Conservation (phyloP, 2,797 vertebrate genomes). For the Falco concolor region DNA sequence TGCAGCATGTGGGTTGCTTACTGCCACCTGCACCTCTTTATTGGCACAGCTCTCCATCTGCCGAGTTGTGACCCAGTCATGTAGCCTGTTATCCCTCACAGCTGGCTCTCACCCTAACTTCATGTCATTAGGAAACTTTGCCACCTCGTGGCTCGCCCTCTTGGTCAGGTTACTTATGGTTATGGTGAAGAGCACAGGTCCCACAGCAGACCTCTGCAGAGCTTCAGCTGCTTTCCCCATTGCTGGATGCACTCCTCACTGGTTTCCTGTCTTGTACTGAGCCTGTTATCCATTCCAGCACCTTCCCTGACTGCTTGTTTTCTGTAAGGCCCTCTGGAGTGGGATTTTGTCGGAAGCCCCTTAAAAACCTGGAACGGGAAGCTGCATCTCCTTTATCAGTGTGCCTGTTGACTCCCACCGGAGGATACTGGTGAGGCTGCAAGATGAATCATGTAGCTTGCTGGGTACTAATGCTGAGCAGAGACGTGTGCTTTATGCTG, state of each 20-base stretch:
- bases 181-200: background rate
- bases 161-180: background rate
- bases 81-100: background rate
- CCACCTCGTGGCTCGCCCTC: background rate
- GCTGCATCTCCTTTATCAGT: background rate
- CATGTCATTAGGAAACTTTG: background rate
- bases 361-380: background rate
- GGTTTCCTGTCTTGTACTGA: background rate
- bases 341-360: background rate
- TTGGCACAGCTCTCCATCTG: background rate
- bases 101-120: background rate
- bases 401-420: background rate
- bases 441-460: background rate
- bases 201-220: background rate
- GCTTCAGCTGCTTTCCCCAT: background rate
- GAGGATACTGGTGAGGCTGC: background rate
- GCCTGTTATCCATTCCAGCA: background rate
- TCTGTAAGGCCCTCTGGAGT: background rate
- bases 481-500: background rate
- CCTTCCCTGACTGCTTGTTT: background rate
- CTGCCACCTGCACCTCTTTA: background rate
- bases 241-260: background rate
- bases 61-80: background rate
- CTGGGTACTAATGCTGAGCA: rapidly evolving
- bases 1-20: background rate